Evolutionary conservation across 2,888 invertebrate genomes (phyloP).

Genomic region (Trichopria drosophilae): DNA sequence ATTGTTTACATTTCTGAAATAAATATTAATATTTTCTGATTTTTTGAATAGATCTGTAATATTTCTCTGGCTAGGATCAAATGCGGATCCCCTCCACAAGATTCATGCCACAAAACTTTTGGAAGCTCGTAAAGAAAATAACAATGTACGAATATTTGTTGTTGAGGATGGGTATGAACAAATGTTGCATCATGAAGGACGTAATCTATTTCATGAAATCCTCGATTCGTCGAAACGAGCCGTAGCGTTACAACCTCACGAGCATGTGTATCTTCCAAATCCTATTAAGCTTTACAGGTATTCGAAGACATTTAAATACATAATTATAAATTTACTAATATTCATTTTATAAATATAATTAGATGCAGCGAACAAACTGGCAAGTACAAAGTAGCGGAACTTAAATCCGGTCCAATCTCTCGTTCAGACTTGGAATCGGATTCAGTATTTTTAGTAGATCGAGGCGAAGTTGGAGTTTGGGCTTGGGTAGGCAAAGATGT

Average conservation of each 20-base stretch:
- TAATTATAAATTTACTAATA: too few species aligned
- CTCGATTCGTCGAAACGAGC: constrained; percentile 65
- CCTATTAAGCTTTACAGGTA: too few species aligned
- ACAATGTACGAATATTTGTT: constrained; percentile 66
- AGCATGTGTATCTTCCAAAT: constrained; percentile 23
- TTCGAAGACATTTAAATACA: too few species aligned
- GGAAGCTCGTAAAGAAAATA: constrained; percentile 48
- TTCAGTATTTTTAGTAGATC: constrained; percentile 77
- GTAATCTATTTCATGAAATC: constrained; percentile 66
- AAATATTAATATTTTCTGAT: constrained; percentile 28
- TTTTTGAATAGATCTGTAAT: constrained; percentile 61
- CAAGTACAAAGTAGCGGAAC: constrained; percentile 83
- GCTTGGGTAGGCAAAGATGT: constrained; percentile 86
- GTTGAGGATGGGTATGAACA: constrained; percentile 89
- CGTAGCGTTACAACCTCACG: constrained; percentile 56
- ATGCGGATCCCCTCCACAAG: constrained; percentile 79
- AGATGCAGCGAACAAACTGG: constrained; percentile 76
- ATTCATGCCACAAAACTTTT: constrained; percentile 75
- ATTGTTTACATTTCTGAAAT: not conserved
- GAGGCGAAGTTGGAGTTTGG: constrained; percentile 74
- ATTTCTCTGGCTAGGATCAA: constrained; percentile 86
- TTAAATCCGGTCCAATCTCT: constrained; percentile 79
- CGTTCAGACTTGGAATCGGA: constrained; percentile 77
- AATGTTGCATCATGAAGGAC: constrained; percentile 67
- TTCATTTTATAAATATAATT: too few species aligned